phyloP scores from a whole-genome alignment of 2,797 vertebrate species.

The Alcedo quadribrachys region DNA sequence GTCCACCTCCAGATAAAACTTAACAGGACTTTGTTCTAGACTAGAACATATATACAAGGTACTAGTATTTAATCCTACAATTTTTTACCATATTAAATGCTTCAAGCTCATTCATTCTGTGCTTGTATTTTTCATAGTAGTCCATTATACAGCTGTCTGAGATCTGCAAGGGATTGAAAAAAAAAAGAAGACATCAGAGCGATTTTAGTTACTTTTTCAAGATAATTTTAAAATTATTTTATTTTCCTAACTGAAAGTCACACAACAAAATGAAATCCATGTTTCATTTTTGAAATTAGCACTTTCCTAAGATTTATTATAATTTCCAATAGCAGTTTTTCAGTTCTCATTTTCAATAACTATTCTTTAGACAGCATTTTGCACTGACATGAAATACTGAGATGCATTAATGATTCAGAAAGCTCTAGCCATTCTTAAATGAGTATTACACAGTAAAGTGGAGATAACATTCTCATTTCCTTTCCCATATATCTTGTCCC shows the following conservation, averaged over 20 bases:
- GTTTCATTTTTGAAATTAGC: constrained; percentile 39
- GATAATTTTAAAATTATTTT: constrained; percentile 4
- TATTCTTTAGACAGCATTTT: background rate
- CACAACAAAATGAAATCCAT: constrained; percentile 1
- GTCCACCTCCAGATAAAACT: constrained; percentile 58
- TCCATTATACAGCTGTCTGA: constrained; percentile 85
- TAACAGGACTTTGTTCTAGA: constrained; percentile 55
- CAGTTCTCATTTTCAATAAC: background rate
- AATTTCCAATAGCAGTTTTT: background rate
- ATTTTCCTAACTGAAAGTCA: constrained; percentile 13
- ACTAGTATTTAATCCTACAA: constrained; percentile 40
- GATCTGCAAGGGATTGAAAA: constrained; percentile 79
- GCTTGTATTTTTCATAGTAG: constrained; percentile 85
- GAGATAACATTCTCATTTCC: constrained; percentile 27
- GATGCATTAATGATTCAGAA: constrained; percentile 6
- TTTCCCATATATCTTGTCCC: background rate
- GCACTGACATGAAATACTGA: background rate
- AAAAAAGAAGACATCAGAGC: constrained; percentile 21
- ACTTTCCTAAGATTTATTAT: constrained; percentile 12
- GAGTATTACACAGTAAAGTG: background rate
- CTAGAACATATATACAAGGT: constrained; percentile 19
- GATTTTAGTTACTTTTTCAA: constrained; percentile 4
- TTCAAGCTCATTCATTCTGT: constrained; percentile 88
- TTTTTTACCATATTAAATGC: constrained; percentile 94
- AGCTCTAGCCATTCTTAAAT: constrained; percentile 17